A percentile compares a stretch with the other conserved stretches of the same genome.
phyloP scores from a whole-genome alignment of 2,888 invertebrate genomes.

The Dynastes tityus region DNA sequence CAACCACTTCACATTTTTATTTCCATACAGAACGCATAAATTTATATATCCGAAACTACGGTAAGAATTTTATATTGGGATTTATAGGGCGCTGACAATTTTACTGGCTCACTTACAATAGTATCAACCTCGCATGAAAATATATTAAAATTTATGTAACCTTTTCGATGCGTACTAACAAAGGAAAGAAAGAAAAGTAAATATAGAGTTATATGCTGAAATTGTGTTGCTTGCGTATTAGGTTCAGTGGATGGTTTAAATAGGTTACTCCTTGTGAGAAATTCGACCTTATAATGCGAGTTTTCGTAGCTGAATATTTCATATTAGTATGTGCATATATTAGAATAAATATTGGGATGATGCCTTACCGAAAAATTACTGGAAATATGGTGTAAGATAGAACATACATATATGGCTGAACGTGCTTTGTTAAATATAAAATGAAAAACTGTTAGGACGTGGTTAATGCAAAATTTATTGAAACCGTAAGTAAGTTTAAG shows the following conservation, averaged over 20 bases:
- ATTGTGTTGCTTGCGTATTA: slow-evolving; percentile 10
- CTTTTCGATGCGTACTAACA: slow-evolving; percentile 7
- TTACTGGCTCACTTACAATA: slow-evolving; percentile 40
- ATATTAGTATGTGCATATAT: slow-evolving; percentile 30
- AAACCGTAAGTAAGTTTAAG: background rate
- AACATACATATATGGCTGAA: background rate
- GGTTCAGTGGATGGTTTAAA: slow-evolving; percentile 14
- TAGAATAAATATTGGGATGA: slow-evolving; percentile 21
- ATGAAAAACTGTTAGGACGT: background rate
- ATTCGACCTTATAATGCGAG: slow-evolving; percentile 5
- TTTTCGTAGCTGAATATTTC: slow-evolving; percentile 7
- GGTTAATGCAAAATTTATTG: background rate
- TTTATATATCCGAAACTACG: slow-evolving; percentile 51
- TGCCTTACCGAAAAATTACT: background rate
- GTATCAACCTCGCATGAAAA: slow-evolving; percentile 39
- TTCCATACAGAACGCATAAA: slow-evolving; percentile 51
- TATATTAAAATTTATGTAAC: slow-evolving; percentile 51
- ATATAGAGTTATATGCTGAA: slow-evolving; percentile 9
- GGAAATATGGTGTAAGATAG: background rate
- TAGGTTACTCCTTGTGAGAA: slow-evolving; percentile 20
- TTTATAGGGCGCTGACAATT: slow-evolving; percentile 50
- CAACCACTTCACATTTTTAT: slow-evolving; percentile 54
- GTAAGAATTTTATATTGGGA: slow-evolving; percentile 51
- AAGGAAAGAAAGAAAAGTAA: slow-evolving; percentile 27
- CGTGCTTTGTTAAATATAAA: background rate